Conservation (phyloP, 2,113 vertebrate species). For the Ia io region DNA sequence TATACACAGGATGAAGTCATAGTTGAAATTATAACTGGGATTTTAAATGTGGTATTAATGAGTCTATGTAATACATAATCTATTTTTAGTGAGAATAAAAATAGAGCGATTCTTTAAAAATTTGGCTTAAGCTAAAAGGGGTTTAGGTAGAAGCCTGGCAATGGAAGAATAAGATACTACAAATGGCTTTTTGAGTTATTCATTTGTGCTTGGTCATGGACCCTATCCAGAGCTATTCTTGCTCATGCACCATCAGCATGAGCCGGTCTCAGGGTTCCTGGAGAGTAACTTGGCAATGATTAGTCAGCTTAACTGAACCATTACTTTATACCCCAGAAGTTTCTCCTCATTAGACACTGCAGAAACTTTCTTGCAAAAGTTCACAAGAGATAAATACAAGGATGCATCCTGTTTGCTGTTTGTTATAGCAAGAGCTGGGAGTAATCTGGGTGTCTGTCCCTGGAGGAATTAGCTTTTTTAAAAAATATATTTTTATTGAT, state of each 20-base stretch:
- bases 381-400: neutral
- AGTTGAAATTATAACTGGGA: constrained; percentile 66
- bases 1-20: constrained; percentile 64
- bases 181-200: constrained; percentile 16
- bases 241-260: accelerated
- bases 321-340: neutral
- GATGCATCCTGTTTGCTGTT: neutral
- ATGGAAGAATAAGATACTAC: constrained; percentile 37
- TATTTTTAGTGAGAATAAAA: constrained; percentile 75
- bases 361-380: neutral
- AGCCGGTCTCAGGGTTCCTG: neutral
- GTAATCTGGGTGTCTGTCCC: neutral
- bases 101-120: constrained; percentile 59
- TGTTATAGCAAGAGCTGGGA: neutral
- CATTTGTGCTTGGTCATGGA: neutral
- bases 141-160: neutral
- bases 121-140: constrained; percentile 48
- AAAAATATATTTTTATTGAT: no score
- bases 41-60: constrained; percentile 52
- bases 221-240: neutral
- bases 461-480: neutral
- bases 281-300: neutral
- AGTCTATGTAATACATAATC: constrained; percentile 34
- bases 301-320: neutral
- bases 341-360: neutral